Base-by-base conservation (phyloP, 2,888 invertebrate species). In the Drosophila pseudotakahashii region DNA sequence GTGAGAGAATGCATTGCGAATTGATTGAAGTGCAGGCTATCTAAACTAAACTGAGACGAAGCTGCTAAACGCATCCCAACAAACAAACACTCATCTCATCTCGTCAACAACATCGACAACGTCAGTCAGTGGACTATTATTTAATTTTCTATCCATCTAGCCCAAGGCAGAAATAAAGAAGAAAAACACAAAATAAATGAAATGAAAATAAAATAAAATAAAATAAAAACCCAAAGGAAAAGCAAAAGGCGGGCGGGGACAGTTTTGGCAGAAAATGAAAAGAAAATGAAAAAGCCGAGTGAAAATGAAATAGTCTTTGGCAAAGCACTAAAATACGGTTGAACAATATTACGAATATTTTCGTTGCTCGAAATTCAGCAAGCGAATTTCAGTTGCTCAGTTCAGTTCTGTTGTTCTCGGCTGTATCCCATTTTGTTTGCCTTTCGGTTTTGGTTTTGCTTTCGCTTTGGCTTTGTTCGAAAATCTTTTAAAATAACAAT, bases 401-500 rank as follows among this genome's bases (percentile, higher is more conserved):
- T 45, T 59, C 19, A 19, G 26, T 26, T 59, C 19, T 14, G 37
- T 52, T 48, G 52, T 62, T 76, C 77, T 54, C 53, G 57, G 10
- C 36, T 37, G 10, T 32, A 81, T 81, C 81, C 76, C 72, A 76
- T 85, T 82, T 85, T 76, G 75, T 78, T 78, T 77, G 50, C 55
- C 57, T 58, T 57, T 19, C n/a, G 19, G 19, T 19, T 19, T 37
- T 32, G 57, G 32, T 64, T 62, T 60, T 42, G 34, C n/a, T 51
- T 55, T 52, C 4, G 39, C n/a, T 42, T 34, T 30, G 32, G 73
- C 60, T 73, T 75, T 75, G 81, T 63, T 57, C 72, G 64, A 84
- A 69, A 75, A 81, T 73, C 75, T 84, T 85, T 83, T 88, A 85
- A 86, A 85, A 84, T 84, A 88, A 84, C 83, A 84, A 84, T 84